phyloP scores from a whole-genome alignment of 2,113 vertebrate species.

The Heterocephalus glaber region DNA sequence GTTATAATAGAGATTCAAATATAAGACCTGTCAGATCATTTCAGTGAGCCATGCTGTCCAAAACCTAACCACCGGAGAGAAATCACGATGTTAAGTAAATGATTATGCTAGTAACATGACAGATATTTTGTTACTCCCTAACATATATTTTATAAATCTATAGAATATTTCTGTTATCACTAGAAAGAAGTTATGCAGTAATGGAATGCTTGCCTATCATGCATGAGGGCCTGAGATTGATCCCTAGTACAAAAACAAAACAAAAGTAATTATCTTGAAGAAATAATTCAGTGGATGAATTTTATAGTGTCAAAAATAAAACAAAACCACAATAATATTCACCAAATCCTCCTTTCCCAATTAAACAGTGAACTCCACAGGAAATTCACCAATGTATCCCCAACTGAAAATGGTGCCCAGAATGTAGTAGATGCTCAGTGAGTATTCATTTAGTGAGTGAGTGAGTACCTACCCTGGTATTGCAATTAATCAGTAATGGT shows the following conservation, averaged over 20 bases:
- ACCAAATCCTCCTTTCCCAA: background rate
- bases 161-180: background rate
- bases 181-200: background rate
- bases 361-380: background rate
- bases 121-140: background rate
- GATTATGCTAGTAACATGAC: background rate
- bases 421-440: background rate
- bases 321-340: background rate
- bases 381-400: background rate
- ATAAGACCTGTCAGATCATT: background rate
- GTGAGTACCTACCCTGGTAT: background rate
- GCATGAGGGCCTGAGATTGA: too few relatives aligned
- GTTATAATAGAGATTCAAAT: background rate
- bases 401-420: background rate
- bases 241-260: background rate
- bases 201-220: too few relatives aligned
- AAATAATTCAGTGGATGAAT: background rate
- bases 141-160: background rate
- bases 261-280: background rate
- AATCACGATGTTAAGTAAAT: background rate
- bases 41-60: background rate
- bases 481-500: background rate
- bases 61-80: background rate
- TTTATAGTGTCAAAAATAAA: background rate
- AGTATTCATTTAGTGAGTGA: background rate